Evolutionary conservation across 23 tunicate genomes (phyloP).

Genomic region (Halocynthia roretzi): DNA sequence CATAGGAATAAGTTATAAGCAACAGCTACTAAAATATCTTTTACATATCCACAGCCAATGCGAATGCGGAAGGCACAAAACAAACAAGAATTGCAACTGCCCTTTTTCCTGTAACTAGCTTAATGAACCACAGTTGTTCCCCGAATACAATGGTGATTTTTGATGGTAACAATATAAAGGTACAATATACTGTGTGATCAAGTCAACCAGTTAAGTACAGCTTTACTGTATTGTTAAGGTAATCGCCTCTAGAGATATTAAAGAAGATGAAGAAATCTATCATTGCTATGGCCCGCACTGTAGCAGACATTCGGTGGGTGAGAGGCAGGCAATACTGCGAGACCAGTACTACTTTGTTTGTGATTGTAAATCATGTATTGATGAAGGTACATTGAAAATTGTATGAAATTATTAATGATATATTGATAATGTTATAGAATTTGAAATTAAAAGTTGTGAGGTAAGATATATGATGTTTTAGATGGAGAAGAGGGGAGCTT

Average conservation of each 20-base stretch:
- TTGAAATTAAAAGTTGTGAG: neutral
- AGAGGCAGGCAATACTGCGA: conserved; percentile 47
- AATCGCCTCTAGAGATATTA: conserved; percentile 9
- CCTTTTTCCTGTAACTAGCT: conserved; percentile 32
- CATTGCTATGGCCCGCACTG: conserved; percentile 80
- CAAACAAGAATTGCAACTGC: conserved; percentile 66
- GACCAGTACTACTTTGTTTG: conserved; percentile 73
- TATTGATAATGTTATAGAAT: neutral
- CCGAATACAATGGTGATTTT: conserved; percentile 50
- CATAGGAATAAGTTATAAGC: too few species aligned
- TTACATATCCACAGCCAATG: too few species aligned
- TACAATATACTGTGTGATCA: conserved; percentile 4
- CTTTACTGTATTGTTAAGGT: conserved; percentile 1
- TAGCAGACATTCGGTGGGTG: conserved; percentile 41
- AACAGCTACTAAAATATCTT: too few species aligned
- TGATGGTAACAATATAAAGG: conserved; percentile 29
- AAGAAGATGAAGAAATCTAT: conserved; percentile 32
- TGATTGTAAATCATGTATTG: conserved; percentile 36
- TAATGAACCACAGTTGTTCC: conserved; percentile 73
- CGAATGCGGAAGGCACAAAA: neutral
- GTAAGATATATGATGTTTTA: conserved; percentile 2
- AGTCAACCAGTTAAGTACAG: neutral
- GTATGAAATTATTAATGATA: conserved; percentile 1
- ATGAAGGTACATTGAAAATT: conserved; percentile 9
- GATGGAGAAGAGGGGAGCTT: conserved; percentile 36